phyloP scores from a whole-genome alignment of 1,140 invertebrate species.

The Drosophila nasuta region DNA sequence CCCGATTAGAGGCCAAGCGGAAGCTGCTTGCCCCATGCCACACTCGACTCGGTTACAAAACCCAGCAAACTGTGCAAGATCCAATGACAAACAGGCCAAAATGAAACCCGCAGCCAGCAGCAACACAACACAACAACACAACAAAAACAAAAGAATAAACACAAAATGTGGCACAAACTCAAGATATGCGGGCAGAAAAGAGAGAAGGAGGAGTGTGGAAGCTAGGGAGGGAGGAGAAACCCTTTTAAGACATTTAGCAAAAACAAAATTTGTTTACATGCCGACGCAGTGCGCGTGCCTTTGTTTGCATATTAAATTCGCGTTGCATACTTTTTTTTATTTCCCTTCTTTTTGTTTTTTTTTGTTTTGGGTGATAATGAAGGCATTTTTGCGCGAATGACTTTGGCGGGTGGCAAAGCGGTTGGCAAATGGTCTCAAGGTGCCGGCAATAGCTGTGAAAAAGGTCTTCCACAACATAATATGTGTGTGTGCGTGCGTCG shows the following conservation, averaged over 20 bases:
- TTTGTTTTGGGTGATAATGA: conserved; percentile 60
- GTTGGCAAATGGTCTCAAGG: not conserved
- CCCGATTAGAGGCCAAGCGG: conserved; percentile 50
- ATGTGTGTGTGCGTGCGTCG: not conserved
- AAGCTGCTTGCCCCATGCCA: conserved; percentile 12
- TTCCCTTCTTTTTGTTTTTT: no score
- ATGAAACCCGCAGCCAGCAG: conserved; percentile 25
- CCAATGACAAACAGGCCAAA: conserved; percentile 43
- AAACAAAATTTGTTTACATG: conserved; percentile 43
- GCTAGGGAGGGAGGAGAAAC: conserved; percentile 10
- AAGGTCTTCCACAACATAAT: not conserved
- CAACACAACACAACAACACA: not conserved
- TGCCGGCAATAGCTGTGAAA: conserved; percentile 17
- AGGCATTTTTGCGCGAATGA: conserved; percentile 61
- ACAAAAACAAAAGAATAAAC: conserved; percentile 25
- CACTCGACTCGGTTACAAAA: not conserved
- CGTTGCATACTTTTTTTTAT: conserved; percentile 58
- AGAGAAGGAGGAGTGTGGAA: not conserved
- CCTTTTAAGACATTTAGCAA: conserved; percentile 49
- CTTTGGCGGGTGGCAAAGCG: not conserved
- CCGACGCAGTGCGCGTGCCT: conserved; percentile 45
- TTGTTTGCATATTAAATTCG: conserved; percentile 72
- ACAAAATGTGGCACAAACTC: conserved; percentile 28
- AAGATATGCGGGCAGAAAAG: conserved; percentile 5
- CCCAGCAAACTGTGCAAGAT: conserved; percentile 26